phyloP scores from a whole-genome alignment of 2,888 invertebrate species.

The Calephelis perditalis region DNA sequence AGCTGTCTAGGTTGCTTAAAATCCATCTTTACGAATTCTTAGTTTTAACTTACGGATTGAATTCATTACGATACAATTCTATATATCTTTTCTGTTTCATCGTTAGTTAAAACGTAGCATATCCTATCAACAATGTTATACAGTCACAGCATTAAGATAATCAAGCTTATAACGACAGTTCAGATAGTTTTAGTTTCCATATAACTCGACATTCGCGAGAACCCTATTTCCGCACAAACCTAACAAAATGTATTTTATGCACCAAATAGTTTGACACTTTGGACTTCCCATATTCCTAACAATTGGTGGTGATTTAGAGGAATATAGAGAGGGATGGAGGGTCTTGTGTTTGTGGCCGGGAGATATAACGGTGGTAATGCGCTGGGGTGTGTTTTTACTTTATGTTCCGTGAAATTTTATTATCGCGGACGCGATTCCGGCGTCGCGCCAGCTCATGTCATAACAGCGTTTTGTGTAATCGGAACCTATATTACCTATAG shows the following conservation, averaged over 20 bases:
- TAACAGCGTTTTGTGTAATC: conserved; percentile 23
- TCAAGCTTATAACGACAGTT: conserved; percentile 41
- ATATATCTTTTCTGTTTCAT: too few relatives aligned
- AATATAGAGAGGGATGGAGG: conserved; percentile 31
- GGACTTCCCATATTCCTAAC: conserved; percentile 24
- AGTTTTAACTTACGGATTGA: too few relatives aligned
- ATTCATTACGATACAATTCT: too few relatives aligned
- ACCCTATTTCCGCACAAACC: conserved; percentile 64
- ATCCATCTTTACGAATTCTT: too few relatives aligned
- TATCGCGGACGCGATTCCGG: conserved; percentile 50
- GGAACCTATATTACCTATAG: too few relatives aligned
- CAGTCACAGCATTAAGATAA: neutral
- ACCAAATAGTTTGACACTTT: conserved; percentile 42
- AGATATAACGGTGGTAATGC: conserved; percentile 57
- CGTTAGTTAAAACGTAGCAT: too few relatives aligned
- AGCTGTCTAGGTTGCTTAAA: too few relatives aligned
- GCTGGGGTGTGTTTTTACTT: conserved; percentile 76
- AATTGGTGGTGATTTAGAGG: conserved; percentile 18
- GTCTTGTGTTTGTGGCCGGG: conserved; percentile 48
- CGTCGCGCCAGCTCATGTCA: conserved; percentile 34
- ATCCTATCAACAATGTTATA: neutral
- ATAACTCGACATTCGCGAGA: conserved; percentile 57
- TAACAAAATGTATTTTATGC: conserved; percentile 63
- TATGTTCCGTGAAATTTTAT: conserved; percentile 77
- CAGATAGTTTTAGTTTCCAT: conserved; percentile 63